phyloP scores from a whole-genome alignment of 2,888 invertebrate genomes.

The Nemurella pictetii region DNA sequence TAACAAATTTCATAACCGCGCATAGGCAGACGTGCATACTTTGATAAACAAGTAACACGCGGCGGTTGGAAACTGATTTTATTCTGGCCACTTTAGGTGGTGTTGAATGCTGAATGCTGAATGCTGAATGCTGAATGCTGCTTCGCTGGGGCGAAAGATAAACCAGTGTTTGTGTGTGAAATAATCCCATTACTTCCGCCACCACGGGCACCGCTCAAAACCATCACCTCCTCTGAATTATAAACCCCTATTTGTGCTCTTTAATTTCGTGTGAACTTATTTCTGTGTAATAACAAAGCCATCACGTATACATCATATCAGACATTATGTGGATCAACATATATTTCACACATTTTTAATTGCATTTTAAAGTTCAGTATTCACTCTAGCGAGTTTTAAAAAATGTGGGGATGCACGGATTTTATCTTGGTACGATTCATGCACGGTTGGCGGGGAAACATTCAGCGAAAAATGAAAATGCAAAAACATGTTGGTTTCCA shows the following conservation, averaged over 20 bases:
- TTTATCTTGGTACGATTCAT: neutral
- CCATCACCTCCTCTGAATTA: neutral
- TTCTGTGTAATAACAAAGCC: neutral
- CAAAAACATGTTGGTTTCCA: neutral
- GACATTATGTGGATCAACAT: neutral
- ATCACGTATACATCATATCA: neutral
- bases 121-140: no score
- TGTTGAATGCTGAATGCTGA: no score
- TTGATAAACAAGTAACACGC: neutral
- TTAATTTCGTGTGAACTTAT: neutral
- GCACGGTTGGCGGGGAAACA: neutral
- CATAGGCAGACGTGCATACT: neutral
- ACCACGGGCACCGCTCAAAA: neutral
- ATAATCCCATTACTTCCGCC: neutral
- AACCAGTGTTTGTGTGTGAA: neutral
- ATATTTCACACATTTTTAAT: neutral
- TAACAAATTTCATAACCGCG: neutral
- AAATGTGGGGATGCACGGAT: neutral
- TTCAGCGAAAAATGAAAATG: neutral
- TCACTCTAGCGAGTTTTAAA: neutral
- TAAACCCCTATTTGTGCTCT: neutral
- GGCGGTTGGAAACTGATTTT: neutral
- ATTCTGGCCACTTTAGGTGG: no score
- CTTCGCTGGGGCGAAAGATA: neutral
- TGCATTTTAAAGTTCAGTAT: neutral